Base-by-base conservation (phyloP, 2,113 vertebrate species). In the Upupa epops region DNA sequence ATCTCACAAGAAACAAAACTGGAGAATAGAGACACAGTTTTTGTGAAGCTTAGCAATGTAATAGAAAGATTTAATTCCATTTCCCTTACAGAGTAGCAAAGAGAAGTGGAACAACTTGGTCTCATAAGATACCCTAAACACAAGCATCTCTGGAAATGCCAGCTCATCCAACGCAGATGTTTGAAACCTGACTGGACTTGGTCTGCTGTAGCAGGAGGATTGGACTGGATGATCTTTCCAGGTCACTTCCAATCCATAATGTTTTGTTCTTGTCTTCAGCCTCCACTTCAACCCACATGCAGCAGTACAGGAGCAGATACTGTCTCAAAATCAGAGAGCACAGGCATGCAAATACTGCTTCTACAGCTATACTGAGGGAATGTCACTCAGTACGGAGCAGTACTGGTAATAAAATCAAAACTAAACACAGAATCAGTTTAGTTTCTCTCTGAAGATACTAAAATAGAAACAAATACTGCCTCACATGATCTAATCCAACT, bases 261-360 rank as follows among this genome's bases (percentile, higher is more conserved):
- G n/a, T n/a, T n/a, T n/a, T n/a, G n/a, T n/a, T n/a, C 25, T 21
- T 65, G 24, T 52, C 34, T 52, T 52, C 69, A 55, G 69, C 15
- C 26, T 77, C 31, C 0, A 0, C 40, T 56, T 63, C 5, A 20
- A 63, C 3, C 15, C 11, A 18, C 3, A 12, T 5, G 29, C 28
- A 32, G 28, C 13, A 42, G 14, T 5, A 45, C 13, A 46, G 9
- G 31, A 46, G 37, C 36, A 81, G 17, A 12, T 4, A 60, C 7
- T 1, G 0, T 55, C 22, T 51, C 48, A 74, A 80, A 66, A 21
- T 42, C 51, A 42, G 46, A 65, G 17, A 63, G 31, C 3, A 70
- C 32, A 71, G 24, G 5, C 51, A 64, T 34, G 48, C 1, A 61
- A 17, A 19, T 26, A 32, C 26, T 42, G 16, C 55, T 84, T 51